These are phyloP conservation scores for Musca vetustissima DNA, from an alignment of 1,140 invertebrate genomes.

Conservation along the genomic window DNA sequence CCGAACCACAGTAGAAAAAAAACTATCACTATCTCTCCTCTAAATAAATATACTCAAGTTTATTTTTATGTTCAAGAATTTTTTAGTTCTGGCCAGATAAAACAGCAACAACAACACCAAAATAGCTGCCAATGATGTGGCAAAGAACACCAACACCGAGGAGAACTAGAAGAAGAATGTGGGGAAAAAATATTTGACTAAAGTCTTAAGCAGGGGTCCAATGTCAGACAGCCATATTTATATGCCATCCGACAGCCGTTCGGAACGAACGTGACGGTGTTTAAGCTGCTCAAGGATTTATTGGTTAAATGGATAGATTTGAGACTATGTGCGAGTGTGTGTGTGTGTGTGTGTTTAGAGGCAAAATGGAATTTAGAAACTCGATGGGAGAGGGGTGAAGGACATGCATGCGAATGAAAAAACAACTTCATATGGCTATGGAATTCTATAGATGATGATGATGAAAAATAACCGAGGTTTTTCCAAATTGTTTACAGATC, in stretches of 20 bases:
- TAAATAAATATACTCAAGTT: not conserved
- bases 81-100: too few species aligned
- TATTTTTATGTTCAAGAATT: not conserved
- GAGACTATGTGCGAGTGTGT: too few species aligned
- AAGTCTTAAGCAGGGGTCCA: not conserved
- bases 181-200: not conserved
- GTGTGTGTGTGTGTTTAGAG: constrained; percentile 26
- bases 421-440: not conserved
- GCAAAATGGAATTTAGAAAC: not conserved
- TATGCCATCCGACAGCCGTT: constrained; percentile 48
- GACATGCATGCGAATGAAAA: not conserved
- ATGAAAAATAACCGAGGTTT: too few species aligned
- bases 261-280: constrained; percentile 20
- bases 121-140: too few species aligned
- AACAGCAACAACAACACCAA: too few species aligned
- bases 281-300: constrained; percentile 55
- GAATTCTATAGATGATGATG: not conserved
- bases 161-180: not conserved
- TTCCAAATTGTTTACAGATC: not conserved
- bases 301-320: constrained; percentile 54
- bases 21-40: not conserved
- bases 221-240: constrained; percentile 43
- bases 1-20: too few species aligned
- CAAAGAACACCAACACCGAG: not conserved
- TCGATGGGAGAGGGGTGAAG: not conserved